These are phyloP conservation scores for Catocala fraxini DNA, from an alignment of 2,888 invertebrate genomes.

Conservation along the genomic window DNA sequence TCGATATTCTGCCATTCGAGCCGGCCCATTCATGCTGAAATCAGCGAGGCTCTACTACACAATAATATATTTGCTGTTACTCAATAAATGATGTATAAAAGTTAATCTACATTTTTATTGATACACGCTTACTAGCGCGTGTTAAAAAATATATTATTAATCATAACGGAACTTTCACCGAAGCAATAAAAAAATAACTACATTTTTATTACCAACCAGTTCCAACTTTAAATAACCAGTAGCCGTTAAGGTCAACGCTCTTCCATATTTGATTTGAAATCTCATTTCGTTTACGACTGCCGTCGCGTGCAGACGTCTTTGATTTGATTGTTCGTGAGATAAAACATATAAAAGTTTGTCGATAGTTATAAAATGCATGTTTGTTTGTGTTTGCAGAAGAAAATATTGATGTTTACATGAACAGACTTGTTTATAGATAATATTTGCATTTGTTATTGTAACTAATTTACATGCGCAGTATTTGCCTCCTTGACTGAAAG, in stretches of 20 bases:
- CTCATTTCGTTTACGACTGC: constrained; percentile 26
- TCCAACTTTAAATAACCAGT: neutral
- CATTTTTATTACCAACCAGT: neutral
- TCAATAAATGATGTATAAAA: too few relatives aligned
- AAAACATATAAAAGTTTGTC: constrained; percentile 27
- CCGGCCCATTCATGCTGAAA: too few relatives aligned
- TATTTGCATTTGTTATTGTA: too few relatives aligned
- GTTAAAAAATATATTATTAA: neutral
- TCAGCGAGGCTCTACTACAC: too few relatives aligned
- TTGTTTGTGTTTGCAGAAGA: neutral
- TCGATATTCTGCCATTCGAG: too few relatives aligned
- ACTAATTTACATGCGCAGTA: too few relatives aligned
- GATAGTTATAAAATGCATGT: neutral
- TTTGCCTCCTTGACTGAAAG: too few relatives aligned
- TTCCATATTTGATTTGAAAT: constrained; percentile 31
- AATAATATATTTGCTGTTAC: too few relatives aligned
- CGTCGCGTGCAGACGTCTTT: constrained; percentile 32
- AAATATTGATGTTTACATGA: too few relatives aligned
- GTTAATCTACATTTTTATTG: too few relatives aligned
- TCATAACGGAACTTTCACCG: neutral
- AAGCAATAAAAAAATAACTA: neutral
- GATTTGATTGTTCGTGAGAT: neutral
- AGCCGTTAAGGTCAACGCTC: constrained; percentile 31
- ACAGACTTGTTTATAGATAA: too few relatives aligned
- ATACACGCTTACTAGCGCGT: too few relatives aligned